A percentile compares a stretch with the other conserved stretches of the same genome.
These are phyloP conservation scores for Drosophila ogumai DNA, from an alignment of 1,140 invertebrate species.

Conservation along the genomic window DNA sequence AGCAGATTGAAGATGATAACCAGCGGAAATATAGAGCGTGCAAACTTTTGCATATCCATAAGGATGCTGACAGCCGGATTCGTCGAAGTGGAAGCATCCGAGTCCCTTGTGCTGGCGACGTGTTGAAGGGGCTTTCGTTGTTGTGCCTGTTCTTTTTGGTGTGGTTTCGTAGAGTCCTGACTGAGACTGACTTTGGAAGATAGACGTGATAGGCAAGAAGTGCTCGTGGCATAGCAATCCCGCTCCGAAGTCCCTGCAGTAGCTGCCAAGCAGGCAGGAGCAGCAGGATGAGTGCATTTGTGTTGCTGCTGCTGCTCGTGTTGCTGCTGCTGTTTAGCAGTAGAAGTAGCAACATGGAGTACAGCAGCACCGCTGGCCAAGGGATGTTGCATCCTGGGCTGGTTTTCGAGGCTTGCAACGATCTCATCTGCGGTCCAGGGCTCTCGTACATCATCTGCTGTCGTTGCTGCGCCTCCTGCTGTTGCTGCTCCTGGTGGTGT, in stretches of 20 bases:
- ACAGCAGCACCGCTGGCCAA: conserved; percentile 26
- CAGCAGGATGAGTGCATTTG: conserved; percentile 56
- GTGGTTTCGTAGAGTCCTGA: conserved; percentile 51
- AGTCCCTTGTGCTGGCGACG: conserved; percentile 40
- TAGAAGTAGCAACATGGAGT: conserved; percentile 22
- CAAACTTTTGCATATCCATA: conserved; percentile 79
- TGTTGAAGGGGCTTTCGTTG: conserved; percentile 59
- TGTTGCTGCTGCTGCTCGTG: conserved; percentile 29
- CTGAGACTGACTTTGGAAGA: conserved; percentile 73
- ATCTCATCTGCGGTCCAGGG: conserved; percentile 67
- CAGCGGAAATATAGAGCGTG: conserved; percentile 80
- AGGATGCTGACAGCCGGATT: conserved; percentile 65
- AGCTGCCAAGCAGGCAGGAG: conserved; percentile 50
- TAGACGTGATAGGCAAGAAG: conserved; percentile 66
- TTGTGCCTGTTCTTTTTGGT: conserved; percentile 50
- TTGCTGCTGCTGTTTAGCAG: conserved; percentile 21
- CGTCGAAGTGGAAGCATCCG: conserved; percentile 44
- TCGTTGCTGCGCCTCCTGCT: conserved; percentile 24
- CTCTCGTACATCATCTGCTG: conserved; percentile 69
- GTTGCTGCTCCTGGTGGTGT: conserved; percentile 37
- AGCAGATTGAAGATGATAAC: conserved; percentile 84
- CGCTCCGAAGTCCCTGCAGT: conserved; percentile 52
- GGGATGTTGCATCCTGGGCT: conserved; percentile 52
- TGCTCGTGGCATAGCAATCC: conserved; percentile 31
- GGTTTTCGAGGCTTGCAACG: conserved; percentile 27